Evolutionary conservation across 2,888 invertebrate species (phyloP), one percentile per base, ranked within the genome.

Genomic region (Ectropis crepuscularia): DNA sequence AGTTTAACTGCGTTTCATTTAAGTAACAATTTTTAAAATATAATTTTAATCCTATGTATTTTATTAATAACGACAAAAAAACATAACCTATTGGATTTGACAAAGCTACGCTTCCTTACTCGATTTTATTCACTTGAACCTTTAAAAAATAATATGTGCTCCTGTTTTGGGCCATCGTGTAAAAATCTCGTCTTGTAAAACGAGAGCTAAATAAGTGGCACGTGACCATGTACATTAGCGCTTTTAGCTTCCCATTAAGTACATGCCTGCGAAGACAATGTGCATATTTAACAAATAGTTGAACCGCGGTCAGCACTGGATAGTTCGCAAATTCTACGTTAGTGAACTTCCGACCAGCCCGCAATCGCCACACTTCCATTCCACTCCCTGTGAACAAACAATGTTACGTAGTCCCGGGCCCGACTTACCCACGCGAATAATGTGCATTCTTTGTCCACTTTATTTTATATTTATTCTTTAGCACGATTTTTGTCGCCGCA

Each of bases 311-410:
- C 74, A 74, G 76, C 70, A 70, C 69, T 68, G 74, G 79, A 81
- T 82, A 82, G 83, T 84, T 82, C 73, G 75, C 80, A 79, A 82
- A 81, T 82, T 81, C 76, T 72, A 72, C 73, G 73, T 75, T 76
- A 80, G 77, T 79, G 77, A 82, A 79, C 76, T 82, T 75, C 78
- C 76, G 70, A 65, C 71, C 70, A 70, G 71, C 66, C 72, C 75
- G 69, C 77, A 72, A 70, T 64, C 72, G 69, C 71, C 69, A 65
- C 73, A 73, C 70, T 69, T 71, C 73, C 70, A 70, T 28, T 28
- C 16, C 49, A 68, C 67, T 68, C 57, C 63, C 71, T 60, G 72
- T 64, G 68, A 67, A 68, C 74, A 73, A 81, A 81, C 80, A 78
- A 81, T 80, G 79, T 69, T 71, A 70, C 69, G 65, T 63, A 68